phyloP scores from a whole-genome alignment of 1,140 invertebrate genomes.

The Cepaea nemoralis region DNA sequence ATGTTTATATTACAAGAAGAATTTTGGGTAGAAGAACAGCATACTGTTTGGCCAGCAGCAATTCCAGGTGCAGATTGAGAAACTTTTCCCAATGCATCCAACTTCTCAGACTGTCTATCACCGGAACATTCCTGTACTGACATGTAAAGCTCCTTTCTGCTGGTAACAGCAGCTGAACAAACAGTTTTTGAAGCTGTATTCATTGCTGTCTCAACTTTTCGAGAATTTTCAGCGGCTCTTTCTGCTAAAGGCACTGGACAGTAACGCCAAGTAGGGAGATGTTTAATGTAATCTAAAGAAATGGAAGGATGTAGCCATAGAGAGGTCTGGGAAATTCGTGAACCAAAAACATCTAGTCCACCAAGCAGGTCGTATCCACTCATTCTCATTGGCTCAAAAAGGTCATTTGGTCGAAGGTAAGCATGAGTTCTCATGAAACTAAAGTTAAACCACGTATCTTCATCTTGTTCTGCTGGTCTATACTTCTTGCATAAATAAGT shows the following conservation, averaged over 20 bases:
- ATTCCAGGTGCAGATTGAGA: not conserved
- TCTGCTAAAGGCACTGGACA: constrained; percentile 19
- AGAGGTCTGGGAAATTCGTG: constrained; percentile 35
- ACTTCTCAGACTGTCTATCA: not conserved
- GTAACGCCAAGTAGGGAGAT: constrained; percentile 75
- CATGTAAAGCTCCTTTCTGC: not conserved
- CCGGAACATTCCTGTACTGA: not conserved
- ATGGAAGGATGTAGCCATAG: constrained; percentile 70
- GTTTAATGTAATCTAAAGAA: constrained; percentile 73
- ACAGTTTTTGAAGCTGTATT: not conserved
- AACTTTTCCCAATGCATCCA: not conserved
- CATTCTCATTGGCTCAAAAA: constrained; percentile 45
- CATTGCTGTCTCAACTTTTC: not conserved
- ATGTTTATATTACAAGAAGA: constrained; percentile 40
- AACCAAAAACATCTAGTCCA: constrained; percentile 43
- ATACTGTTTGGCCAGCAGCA: not conserved
- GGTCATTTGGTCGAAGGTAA: constrained; percentile 55
- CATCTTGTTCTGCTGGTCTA: constrained; percentile 57
- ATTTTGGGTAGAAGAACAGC: not conserved
- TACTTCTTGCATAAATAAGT: constrained; percentile 35
- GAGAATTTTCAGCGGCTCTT: constrained; percentile 32
- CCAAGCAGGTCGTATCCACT: constrained; percentile 43
- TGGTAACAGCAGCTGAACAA: not conserved
- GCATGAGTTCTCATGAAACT: constrained; percentile 60
- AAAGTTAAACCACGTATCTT: constrained; percentile 68